phyloP scores from a whole-genome alignment of 2,113 vertebrate species.

The Charadrius vociferus region DNA sequence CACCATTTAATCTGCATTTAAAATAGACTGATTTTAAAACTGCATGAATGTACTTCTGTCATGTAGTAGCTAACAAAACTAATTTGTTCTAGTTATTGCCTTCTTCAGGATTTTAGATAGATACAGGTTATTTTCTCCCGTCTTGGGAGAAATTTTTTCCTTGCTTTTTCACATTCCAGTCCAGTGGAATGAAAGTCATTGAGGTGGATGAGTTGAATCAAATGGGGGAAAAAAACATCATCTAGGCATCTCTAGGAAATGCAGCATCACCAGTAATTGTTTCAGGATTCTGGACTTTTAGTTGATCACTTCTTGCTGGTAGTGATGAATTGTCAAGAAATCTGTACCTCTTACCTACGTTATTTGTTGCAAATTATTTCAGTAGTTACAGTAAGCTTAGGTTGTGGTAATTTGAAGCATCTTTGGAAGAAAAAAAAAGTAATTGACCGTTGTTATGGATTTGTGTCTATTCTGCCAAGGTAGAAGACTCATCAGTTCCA shows the following conservation, averaged over 20 bases:
- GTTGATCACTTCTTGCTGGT: neutral
- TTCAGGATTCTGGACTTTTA: neutral
- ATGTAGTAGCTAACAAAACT: neutral
- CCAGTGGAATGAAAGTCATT: neutral
- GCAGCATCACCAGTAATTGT: neutral
- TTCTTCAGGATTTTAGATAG: neutral
- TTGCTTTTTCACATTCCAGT: neutral
- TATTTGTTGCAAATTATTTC: neutral
- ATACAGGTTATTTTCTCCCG: neutral
- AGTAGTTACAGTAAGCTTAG: neutral
- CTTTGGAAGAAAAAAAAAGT: neutral
- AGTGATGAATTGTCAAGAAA: neutral
- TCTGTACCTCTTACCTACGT: neutral
- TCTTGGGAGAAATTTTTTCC: neutral
- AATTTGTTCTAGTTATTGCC: neutral
- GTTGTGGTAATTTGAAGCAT: neutral
- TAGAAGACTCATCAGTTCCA: neutral
- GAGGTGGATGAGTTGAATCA: neutral
- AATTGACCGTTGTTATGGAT: neutral
- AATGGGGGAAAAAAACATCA: neutral
- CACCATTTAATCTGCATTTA: neutral
- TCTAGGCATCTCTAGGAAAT: neutral
- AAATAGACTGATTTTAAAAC: neutral
- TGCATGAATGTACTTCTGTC: neutral
- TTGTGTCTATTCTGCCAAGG: neutral